These are phyloP conservation scores for Hedychridium roseum DNA, from an alignment of 2,888 invertebrate genomes.

Conservation along the genomic window DNA sequence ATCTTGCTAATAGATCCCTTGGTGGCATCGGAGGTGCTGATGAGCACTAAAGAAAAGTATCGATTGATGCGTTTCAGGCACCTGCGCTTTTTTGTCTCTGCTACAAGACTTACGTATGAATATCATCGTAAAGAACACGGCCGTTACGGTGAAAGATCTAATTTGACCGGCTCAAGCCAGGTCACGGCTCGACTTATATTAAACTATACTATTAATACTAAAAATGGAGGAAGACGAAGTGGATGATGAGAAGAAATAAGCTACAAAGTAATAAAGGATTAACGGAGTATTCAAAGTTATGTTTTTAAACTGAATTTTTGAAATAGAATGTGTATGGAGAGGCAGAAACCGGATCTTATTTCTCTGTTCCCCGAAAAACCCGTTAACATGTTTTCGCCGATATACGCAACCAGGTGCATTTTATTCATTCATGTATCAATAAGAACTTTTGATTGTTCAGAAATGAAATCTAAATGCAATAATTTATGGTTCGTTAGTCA, in stretches of 20 bases:
- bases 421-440: conserved; percentile 41
- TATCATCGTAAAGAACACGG: conserved; percentile 60
- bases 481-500: conserved; percentile 36
- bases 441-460: conserved; percentile 44
- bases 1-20: conserved; percentile 23
- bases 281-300: conserved; percentile 60
- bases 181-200: conserved; percentile 56
- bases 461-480: conserved; percentile 49
- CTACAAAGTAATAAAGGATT: conserved; percentile 57
- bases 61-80: conserved; percentile 50
- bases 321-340: conserved; percentile 63
- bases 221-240: conserved; percentile 44
- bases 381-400: conserved; percentile 1
- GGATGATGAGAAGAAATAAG: conserved; percentile 51
- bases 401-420: conserved; percentile 22
- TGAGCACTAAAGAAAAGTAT: conserved; percentile 29
- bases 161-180: conserved; percentile 51
- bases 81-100: conserved; percentile 58
- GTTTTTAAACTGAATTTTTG: conserved; percentile 62
- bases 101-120: conserved; percentile 59
- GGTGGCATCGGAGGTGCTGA: conserved; percentile 36
- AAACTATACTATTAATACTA: conserved; percentile 56
- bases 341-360: conserved; percentile 46
- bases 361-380: conserved; percentile 23
- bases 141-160: conserved; percentile 59